phyloP scores from a whole-genome alignment of 2,888 invertebrate genomes.

The Hypomecis punctinalis region DNA sequence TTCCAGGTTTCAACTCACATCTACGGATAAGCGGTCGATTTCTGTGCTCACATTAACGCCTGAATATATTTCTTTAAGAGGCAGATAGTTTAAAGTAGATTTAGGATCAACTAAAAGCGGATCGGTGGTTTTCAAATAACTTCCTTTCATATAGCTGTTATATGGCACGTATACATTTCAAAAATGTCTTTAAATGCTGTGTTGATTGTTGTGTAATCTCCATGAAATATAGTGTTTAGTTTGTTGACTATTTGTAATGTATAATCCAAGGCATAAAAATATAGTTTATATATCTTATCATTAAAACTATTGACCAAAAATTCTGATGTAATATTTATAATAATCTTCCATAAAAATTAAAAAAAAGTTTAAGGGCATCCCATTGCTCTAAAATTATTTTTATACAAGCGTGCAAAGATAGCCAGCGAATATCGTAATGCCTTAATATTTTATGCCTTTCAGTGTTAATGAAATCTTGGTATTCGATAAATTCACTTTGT shows the following conservation, averaged over 20 bases:
- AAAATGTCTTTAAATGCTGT: neutral
- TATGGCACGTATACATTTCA: neutral
- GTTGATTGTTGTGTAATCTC: neutral
- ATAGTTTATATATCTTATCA: neutral
- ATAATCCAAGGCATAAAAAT: conserved; percentile 3
- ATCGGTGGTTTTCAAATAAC: neutral
- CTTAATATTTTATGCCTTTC: neutral
- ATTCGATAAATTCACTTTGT: neutral
- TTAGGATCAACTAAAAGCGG: neutral
- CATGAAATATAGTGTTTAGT: conserved; percentile 1
- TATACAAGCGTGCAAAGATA: neutral
- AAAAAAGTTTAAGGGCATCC: neutral
- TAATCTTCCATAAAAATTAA: neutral
- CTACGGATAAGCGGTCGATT: neutral
- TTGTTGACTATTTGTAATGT: neutral
- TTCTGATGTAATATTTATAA: neutral
- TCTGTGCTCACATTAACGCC: neutral
- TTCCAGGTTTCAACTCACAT: neutral
- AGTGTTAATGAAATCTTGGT: neutral
- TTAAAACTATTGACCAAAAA: neutral
- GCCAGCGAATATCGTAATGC: conserved; percentile 1
- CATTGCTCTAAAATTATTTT: neutral
- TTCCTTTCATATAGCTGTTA: neutral
- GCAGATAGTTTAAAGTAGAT: neutral
- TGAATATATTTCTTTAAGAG: neutral